Evolutionary conservation across 1,140 invertebrate genomes (phyloP).

Genomic region (Stegodyphus dumicola): DNA sequence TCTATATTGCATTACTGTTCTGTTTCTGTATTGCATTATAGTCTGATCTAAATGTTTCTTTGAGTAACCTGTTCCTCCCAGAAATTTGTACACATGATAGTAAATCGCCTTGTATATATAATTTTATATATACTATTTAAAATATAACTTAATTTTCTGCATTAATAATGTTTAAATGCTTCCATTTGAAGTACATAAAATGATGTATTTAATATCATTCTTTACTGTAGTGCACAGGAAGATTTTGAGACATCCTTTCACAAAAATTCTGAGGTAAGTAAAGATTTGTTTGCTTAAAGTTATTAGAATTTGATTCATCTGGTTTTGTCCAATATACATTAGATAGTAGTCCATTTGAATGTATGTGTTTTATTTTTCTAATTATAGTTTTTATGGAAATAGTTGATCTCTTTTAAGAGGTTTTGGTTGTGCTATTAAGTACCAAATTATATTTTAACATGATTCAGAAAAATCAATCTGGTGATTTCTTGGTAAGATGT

Average conservation of each 20-base stretch:
- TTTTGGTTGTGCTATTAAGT: not conserved
- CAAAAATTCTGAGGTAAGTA: slow-evolving; percentile 40
- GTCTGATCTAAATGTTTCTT: not conserved
- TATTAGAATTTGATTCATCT: not conserved
- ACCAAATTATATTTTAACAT: not conserved
- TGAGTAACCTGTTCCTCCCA: not conserved
- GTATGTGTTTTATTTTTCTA: not conserved
- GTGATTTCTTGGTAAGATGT: no score
- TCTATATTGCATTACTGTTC: no score
- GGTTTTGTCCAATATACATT: not conserved
- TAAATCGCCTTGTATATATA: not conserved
- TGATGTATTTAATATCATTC: not conserved
- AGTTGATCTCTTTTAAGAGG: not conserved
- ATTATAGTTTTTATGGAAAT: not conserved
- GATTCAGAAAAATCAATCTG: no score
- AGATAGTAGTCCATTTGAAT: not conserved
- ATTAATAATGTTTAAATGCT: no score
- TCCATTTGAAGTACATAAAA: not conserved
- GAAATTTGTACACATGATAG: not conserved
- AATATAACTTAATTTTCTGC: not conserved
- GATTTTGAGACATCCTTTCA: slow-evolving; percentile 52
- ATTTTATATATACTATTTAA: not conserved
- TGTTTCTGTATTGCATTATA: no score
- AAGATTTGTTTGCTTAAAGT: not conserved
- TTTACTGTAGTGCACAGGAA: slow-evolving; percentile 41